Conservation (phyloP, 2,888 invertebrate genomes). For the Protula sp. region DNA sequence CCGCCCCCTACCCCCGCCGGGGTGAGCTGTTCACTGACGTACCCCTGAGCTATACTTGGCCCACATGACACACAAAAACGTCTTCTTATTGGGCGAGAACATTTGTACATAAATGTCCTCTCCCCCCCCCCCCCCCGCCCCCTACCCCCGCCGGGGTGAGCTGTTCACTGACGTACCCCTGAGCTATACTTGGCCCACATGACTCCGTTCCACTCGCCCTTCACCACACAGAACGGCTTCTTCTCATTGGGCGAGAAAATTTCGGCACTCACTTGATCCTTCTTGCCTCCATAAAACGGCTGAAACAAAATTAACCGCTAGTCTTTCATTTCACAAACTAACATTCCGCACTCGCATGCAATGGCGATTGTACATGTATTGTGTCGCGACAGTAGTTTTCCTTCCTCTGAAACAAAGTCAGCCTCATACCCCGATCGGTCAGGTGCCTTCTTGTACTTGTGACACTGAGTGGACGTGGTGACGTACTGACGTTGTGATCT, state of each 20-base stretch:
- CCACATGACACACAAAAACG: conserved; percentile 85
- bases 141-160: too few relatives aligned
- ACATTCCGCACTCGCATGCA: too few relatives aligned
- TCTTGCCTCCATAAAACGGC: conserved; percentile 95
- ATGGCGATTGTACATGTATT: too few relatives aligned
- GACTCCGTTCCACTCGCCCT: conserved; percentile 94
- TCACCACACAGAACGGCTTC: conserved; percentile 80
- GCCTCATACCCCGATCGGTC: too few relatives aligned
- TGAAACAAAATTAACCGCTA: conserved; percentile 28
- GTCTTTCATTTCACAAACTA: too few relatives aligned
- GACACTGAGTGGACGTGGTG: too few relatives aligned
- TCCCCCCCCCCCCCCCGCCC: conserved; percentile 93
- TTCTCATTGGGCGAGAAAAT: conserved; percentile 71
- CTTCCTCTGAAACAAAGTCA: too few relatives aligned
- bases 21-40: too few relatives aligned
- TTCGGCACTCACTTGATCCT: conserved; percentile 77
- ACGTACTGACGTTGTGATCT: too few relatives aligned
- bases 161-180: conserved; percentile 13
- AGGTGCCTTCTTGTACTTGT: too few relatives aligned
- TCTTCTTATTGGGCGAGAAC: conserved; percentile 70
- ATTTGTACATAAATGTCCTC: conserved; percentile 79
- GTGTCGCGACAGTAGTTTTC: too few relatives aligned
- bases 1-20: too few relatives aligned
- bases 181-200: conserved; percentile 68
- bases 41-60: conserved; percentile 55